Conservation (phyloP, 2,888 invertebrate species). For the Aspidiotus destructor region DNA sequence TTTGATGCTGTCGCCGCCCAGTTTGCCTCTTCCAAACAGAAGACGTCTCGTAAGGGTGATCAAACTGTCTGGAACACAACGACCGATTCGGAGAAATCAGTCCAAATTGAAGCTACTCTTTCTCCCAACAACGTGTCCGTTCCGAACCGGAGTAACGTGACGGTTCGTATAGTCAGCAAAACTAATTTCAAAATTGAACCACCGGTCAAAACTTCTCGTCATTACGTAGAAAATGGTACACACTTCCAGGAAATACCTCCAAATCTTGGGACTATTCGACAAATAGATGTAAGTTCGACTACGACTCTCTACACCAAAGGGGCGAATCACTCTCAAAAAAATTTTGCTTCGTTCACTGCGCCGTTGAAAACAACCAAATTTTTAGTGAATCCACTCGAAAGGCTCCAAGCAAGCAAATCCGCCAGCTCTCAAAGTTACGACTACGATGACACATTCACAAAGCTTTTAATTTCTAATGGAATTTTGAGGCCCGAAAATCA, state of each 20-base stretch:
- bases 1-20: slow-evolving; percentile 4
- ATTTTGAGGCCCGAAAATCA: slow-evolving; percentile 37
- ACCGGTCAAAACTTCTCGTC: not conserved
- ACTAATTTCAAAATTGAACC: not conserved
- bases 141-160: not conserved
- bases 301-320: slow-evolving; percentile 18
- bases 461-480: slow-evolving; percentile 22
- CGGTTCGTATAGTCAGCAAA: not conserved
- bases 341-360: slow-evolving; percentile 24
- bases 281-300: slow-evolving; percentile 23
- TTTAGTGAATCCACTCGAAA: slow-evolving; percentile 35
- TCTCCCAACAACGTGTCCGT: not conserved
- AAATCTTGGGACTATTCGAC: not conserved
- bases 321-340: slow-evolving; percentile 15
- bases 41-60: not conserved
- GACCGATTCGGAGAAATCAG: not conserved
- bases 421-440: slow-evolving; percentile 41
- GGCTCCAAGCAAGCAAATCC: slow-evolving; percentile 42
- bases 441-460: slow-evolving; percentile 36
- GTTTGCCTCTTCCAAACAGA: slow-evolving; percentile 4
- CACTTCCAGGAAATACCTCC: not conserved
- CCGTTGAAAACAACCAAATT: slow-evolving; percentile 6
- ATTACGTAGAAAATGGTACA: not conserved
- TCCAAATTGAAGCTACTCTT: not conserved
- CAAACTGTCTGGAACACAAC: not conserved